A percentile compares a stretch with the other conserved stretches of the same genome.
phyloP scores from a whole-genome alignment of 2,888 invertebrate genomes.

The Callimorpha dominula region DNA sequence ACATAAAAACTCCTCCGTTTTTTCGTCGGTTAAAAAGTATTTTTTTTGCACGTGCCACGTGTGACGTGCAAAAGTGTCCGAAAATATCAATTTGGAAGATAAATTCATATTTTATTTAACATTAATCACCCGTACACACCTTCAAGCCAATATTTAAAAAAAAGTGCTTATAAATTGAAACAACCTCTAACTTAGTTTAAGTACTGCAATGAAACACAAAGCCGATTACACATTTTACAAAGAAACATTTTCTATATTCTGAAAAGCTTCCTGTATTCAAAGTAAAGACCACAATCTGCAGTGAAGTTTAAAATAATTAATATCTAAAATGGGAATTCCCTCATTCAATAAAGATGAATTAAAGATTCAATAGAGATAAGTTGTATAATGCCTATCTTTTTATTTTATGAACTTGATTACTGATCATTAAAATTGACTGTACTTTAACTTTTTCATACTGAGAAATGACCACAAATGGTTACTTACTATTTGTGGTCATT shows the following conservation, averaged over 20 bases:
- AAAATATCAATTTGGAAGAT: too few species aligned
- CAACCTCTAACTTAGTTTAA: neutral
- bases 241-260: neutral
- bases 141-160: too few species aligned
- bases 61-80: too few species aligned
- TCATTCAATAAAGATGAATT: neutral
- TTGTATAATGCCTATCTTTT: neutral
- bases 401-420: neutral
- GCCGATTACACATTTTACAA: neutral
- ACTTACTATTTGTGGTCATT: too few species aligned
- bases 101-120: too few species aligned
- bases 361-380: neutral
- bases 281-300: conserved; percentile 17
- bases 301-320: conserved; percentile 32
- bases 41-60: too few species aligned
- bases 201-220: neutral
- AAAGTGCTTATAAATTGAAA: neutral
- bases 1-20: too few species aligned
- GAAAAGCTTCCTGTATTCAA: conserved; percentile 7
- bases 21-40: too few species aligned
- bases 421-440: neutral
- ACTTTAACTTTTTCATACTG: too few species aligned
- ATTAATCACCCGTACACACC: too few species aligned
- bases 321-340: conserved; percentile 17
- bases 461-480: too few species aligned